These are phyloP conservation scores for Hirtodrosophila confusa DNA, from an alignment of 2,888 invertebrate genomes.

Conservation along the genomic window DNA sequence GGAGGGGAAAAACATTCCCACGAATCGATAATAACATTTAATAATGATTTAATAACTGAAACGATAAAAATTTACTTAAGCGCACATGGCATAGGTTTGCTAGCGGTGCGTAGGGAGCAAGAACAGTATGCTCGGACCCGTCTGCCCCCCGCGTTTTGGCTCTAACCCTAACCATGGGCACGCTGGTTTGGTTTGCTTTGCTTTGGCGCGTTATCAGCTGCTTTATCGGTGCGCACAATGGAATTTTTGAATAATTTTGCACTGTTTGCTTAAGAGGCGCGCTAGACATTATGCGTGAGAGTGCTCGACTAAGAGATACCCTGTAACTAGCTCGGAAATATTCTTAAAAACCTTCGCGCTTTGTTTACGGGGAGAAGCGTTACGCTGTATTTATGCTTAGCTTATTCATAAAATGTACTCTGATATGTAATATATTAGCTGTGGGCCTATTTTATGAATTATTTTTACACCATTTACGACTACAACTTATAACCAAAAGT, in stretches of 20 bases:
- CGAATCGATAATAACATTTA: constrained; percentile 76
- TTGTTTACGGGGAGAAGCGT: too few species aligned
- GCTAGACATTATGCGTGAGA: background rate
- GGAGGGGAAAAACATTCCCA: constrained; percentile 60
- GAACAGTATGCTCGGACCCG: constrained; percentile 6
- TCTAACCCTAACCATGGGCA: constrained; percentile 5
- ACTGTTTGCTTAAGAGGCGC: constrained; percentile 61
- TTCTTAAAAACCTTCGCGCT: too few species aligned
- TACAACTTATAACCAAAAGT: too few species aligned
- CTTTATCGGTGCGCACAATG: constrained; percentile 60
- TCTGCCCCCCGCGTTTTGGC: constrained; percentile 3
- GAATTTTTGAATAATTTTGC: constrained; percentile 76
- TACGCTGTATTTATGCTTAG: too few species aligned
- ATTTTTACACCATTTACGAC: too few species aligned
- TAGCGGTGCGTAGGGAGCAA: constrained; percentile 7
- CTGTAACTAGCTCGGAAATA: background rate
- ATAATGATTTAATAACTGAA: constrained; percentile 65
- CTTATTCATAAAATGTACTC: too few species aligned
- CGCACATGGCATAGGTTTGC: constrained; percentile 33
- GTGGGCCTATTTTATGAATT: too few species aligned
- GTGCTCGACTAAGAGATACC: background rate
- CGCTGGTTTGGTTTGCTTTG: constrained; percentile 3
- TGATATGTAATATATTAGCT: too few species aligned
- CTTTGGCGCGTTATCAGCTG: constrained; percentile 56
- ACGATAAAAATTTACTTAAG: constrained; percentile 63